Conservation (phyloP, 2,797 vertebrate species). For the Hypotaenidia philippensis region DNA sequence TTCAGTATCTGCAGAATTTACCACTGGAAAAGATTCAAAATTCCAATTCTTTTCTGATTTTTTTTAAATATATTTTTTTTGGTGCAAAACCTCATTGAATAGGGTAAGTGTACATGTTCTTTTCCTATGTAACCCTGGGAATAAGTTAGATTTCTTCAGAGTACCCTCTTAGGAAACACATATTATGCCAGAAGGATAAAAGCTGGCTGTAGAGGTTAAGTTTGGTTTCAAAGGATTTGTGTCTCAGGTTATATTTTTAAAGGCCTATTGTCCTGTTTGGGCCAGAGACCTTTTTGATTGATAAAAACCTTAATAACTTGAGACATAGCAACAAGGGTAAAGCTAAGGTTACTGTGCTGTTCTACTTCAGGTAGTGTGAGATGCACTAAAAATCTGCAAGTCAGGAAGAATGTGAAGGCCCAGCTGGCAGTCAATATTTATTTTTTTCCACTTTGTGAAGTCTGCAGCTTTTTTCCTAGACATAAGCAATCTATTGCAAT, state of each 20-base stretch:
- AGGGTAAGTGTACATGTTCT: background rate
- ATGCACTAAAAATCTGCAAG: slow-evolving; percentile 20
- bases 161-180: background rate
- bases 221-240: background rate
- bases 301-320: slow-evolving; percentile 14
- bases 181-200: background rate
- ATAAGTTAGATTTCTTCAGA: background rate
- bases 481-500: slow-evolving; percentile 2
- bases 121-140: background rate
- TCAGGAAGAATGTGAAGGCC: slow-evolving; percentile 13
- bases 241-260: slow-evolving; percentile 8
- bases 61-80: background rate
- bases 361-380: slow-evolving; percentile 8
- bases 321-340: slow-evolving; percentile 15
- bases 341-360: background rate
- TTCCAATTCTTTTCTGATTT: background rate
- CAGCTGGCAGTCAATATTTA: background rate
- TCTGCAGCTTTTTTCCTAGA: slow-evolving; percentile 5
- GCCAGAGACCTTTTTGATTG: background rate
- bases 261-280: background rate
- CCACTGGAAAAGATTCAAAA: background rate
- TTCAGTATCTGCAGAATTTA: background rate
- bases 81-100: background rate
- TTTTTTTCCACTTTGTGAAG: background rate
- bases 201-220: background rate